These are phyloP conservation scores for Choristoneura rosaceana DNA, from an alignment of 2,888 invertebrate species.

Conservation along the genomic window DNA sequence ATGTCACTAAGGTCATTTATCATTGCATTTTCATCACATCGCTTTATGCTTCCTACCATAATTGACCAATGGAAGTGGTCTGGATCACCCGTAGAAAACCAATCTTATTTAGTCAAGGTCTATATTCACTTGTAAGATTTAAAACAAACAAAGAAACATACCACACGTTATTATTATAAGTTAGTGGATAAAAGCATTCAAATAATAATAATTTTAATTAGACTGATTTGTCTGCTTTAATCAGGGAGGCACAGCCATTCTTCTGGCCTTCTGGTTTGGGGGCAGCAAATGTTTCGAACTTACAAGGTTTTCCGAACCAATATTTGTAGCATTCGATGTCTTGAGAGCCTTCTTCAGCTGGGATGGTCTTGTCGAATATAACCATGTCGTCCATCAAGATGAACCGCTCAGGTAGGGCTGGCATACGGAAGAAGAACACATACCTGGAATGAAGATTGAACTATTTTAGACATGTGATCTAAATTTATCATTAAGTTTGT, in stretches of 20 bases:
- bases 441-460: constrained; percentile 73
- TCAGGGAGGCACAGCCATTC: neutral
- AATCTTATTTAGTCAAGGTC: too few relatives aligned
- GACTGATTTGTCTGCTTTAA: too few relatives aligned
- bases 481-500: neutral
- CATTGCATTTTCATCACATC: too few relatives aligned
- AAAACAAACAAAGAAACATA: neutral
- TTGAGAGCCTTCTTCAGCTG: constrained; percentile 60
- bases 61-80: too few relatives aligned
- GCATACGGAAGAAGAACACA: constrained; percentile 84
- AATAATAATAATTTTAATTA: too few relatives aligned
- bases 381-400: constrained; percentile 73
- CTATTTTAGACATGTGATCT: neutral
- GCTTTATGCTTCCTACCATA: too few relatives aligned
- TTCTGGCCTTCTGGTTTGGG: neutral
- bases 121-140: too few relatives aligned
- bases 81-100: too few relatives aligned
- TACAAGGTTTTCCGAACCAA: constrained; percentile 84
- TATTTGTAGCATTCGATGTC: constrained; percentile 86
- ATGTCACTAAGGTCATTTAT: too few relatives aligned
- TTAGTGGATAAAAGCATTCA: too few relatives aligned
- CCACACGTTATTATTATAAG: too few relatives aligned
- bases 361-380: constrained; percentile 66
- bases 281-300: constrained; percentile 49
- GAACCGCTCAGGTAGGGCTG: constrained; percentile 83